Base-by-base conservation (phyloP, 2,113 vertebrate species). In the Indicator indicator region DNA sequence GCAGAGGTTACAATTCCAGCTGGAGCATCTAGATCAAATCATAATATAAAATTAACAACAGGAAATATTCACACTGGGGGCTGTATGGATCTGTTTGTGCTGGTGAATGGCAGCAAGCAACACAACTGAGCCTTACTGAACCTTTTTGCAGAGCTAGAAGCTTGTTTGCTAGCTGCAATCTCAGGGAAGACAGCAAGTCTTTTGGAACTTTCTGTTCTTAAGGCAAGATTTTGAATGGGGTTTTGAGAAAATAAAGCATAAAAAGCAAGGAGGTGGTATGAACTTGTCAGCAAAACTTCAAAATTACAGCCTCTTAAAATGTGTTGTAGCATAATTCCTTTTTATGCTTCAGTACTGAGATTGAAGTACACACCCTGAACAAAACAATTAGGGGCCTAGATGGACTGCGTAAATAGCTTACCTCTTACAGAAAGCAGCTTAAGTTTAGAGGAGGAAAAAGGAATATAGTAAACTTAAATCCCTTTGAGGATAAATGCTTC, bases 401-500 rank as follows among this genome's bases (percentile, higher is more conserved):
- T 84, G 90, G 86, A 42, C 90, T 95, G 71, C 80, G 76, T 77
- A 78, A 96, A 95, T 64, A 72, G 69, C 79, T 95, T 95, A 86
- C 87, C 80, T 88, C 83, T 83, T 84, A 75, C 26, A 93, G 86
- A 96, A 93, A 90, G 90, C 72, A 44, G 89, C 83, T 95, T 96
- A 95, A 78, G 73, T 88, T 93, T 67, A 58, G 83, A 83, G 54
- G 69, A 97, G 76, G 74, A 78, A 82, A 59, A 86, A 91, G 83
- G 88, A 88, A 83, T 90, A 54, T 19, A 86, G 62, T 86, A 52
- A 90, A 90, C 69, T 81, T 83, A 67, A 77, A 90, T 92, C 63
- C 26, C 44, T 92, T 88, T 83, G 72, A 84, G 83, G 65, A 75
- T 92, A 84, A 96, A 72, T 27, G 80, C 83, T 90, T 90, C 55